Evolutionary conservation across 2,888 invertebrate species (phyloP).

Genomic region (Agrochola lota): DNA sequence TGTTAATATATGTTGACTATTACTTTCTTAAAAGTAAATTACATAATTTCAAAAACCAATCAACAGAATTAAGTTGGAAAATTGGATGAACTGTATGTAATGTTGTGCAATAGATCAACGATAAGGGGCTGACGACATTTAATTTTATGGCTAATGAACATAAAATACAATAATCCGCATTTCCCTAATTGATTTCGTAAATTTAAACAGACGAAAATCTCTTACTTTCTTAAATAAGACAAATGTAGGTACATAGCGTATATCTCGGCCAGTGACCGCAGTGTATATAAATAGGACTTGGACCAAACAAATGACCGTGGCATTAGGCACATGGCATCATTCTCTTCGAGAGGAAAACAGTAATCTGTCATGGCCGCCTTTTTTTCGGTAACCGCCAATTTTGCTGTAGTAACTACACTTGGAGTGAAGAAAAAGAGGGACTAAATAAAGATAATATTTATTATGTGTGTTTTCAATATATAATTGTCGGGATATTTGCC

Average conservation of each 20-base stretch:
- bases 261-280: constrained; percentile 23
- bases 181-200: background rate
- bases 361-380: constrained; percentile 48
- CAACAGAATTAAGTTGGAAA: background rate
- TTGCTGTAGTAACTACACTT: constrained; percentile 18
- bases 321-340: constrained; percentile 50
- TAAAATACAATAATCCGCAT: background rate
- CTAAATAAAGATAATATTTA: constrained; percentile 22
- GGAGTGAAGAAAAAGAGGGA: background rate
- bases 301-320: constrained; percentile 48
- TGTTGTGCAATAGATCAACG: background rate
- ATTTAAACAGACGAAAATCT: background rate
- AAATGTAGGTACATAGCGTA: constrained; percentile 11
- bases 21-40: background rate
- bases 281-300: constrained; percentile 43
- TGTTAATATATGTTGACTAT: background rate
- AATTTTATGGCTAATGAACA: background rate
- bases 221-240: constrained; percentile 11
- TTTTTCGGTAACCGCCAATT: constrained; percentile 47
- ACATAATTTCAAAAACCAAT: background rate
- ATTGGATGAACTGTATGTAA: background rate
- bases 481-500: constrained; percentile 44
- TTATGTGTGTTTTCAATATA: background rate
- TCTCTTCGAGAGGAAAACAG: constrained; percentile 49
- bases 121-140: too few relatives aligned